Evolutionary conservation across 2,888 invertebrate genomes (phyloP).

Genomic region (Gymnoscelis rufifasciata): DNA sequence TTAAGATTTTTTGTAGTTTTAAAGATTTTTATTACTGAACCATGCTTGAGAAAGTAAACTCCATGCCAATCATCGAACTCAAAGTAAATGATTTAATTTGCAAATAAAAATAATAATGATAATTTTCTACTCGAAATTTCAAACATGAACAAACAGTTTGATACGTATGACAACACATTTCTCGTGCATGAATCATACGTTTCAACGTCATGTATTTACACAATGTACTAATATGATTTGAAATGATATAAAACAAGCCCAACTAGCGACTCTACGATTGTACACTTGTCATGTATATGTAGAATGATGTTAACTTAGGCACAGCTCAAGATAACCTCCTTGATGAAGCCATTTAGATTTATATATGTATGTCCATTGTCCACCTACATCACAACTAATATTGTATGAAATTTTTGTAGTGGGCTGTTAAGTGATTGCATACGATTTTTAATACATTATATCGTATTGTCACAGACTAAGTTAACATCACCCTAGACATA

Average conservation of each 20-base stretch:
- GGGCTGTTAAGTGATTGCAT: no score
- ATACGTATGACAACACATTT: slow-evolving; percentile 8
- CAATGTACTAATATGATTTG: slow-evolving; percentile 31
- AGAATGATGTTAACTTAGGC: not conserved
- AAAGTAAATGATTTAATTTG: slow-evolving; percentile 12
- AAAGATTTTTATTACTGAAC: slow-evolving; percentile 1
- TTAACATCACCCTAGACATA: slow-evolving; percentile 1
- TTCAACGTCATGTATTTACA: slow-evolving; percentile 35
- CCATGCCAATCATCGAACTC: slow-evolving; percentile 24
- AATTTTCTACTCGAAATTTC: slow-evolving; percentile 18
- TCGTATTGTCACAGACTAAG: no score
- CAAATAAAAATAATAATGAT: slow-evolving; percentile 25
- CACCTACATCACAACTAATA: no score
- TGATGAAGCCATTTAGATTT: no score
- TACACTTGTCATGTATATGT: slow-evolving; percentile 1
- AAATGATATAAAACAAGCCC: slow-evolving; percentile 59
- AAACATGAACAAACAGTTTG: slow-evolving; percentile 16
- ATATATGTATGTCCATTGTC: no score
- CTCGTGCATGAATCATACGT: slow-evolving; percentile 22
- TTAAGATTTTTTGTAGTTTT: no score
- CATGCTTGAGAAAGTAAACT: slow-evolving; percentile 19
- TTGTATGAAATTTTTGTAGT: no score
- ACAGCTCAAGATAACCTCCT: not conserved
- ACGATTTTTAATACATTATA: no score
- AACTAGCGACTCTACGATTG: slow-evolving; percentile 63